phyloP scores from a whole-genome alignment of 2,113 vertebrate species.

The Malurus elegans region DNA sequence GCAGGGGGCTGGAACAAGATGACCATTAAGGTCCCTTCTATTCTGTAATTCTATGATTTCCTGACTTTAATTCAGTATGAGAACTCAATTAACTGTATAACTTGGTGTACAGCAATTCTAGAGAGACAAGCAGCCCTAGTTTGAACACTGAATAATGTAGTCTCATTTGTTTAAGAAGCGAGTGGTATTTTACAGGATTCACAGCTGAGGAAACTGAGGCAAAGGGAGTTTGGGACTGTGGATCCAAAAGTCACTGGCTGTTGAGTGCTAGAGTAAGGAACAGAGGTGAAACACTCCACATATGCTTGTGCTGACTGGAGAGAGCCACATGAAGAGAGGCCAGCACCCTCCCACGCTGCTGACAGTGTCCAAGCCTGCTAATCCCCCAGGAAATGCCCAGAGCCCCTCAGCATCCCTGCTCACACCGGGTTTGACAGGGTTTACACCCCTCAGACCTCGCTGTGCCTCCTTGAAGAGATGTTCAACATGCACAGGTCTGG shows the following conservation, averaged over 20 bases:
- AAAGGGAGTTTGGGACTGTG: not conserved
- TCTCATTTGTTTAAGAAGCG: rapidly evolving
- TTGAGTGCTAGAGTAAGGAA: not conserved
- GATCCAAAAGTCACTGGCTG: not conserved
- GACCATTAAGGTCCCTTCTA: not conserved
- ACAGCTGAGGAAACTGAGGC: not conserved
- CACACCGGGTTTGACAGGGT: not conserved
- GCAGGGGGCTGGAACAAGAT: not conserved
- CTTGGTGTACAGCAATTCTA: not conserved
- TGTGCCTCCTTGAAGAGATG: not conserved
- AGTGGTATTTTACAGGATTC: not conserved
- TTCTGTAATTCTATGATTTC: not conserved
- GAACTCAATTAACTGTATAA: not conserved
- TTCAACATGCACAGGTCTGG: not conserved
- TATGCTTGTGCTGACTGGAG: rapidly evolving
- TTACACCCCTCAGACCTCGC: too few relatives aligned
- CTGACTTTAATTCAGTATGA: not conserved
- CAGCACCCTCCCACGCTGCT: not conserved
- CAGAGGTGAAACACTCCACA: rapidly evolving
- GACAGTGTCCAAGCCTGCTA: not conserved
- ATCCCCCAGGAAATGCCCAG: rapidly evolving
- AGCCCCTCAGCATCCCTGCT: not conserved
- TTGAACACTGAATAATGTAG: rapidly evolving
- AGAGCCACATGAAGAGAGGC: not conserved
- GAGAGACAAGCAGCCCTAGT: not conserved